A percentile compares a stretch with the other conserved stretches of the same genome.
Conservation (phyloP, 53 echinoderm and acorn worm species). For the Henricia sp. region DNA sequence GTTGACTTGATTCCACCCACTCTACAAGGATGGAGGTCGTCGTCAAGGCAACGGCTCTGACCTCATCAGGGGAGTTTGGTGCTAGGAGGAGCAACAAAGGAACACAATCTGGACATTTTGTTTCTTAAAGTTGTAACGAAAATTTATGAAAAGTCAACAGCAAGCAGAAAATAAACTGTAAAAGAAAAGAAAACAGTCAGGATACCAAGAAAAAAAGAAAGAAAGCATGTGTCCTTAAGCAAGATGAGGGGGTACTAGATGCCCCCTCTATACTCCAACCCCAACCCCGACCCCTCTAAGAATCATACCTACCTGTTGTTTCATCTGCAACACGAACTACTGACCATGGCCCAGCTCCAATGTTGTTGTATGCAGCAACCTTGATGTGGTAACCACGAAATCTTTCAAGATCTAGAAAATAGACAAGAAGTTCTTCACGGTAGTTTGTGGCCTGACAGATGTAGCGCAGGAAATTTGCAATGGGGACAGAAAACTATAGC, state of each 20-base stretch:
- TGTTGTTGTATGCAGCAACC: constrained; percentile 27
- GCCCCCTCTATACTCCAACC: no score
- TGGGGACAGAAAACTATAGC: no score
- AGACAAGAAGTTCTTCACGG: no score
- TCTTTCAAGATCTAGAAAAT: constrained; percentile 12
- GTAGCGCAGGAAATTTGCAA: no score
- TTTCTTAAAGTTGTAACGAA: no score
- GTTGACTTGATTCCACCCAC: constrained; percentile 25
- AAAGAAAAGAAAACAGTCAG: no score
- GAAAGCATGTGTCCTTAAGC: no score
- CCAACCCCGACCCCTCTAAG: no score
- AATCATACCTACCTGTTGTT: constrained; percentile 41
- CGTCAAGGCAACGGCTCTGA: constrained; percentile 32
- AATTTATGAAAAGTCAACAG: neutral
- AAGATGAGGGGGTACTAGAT: no score
- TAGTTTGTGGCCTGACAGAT: no score
- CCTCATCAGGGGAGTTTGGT: constrained; percentile 42
- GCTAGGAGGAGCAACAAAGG: neutral
- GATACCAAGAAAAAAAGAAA: neutral
- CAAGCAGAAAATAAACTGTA: neutral
- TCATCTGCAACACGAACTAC: neutral
- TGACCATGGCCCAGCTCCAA: constrained; percentile 5
- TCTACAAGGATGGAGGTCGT: constrained; percentile 24
- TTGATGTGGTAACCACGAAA: constrained; percentile 21
- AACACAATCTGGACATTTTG: no score